Evolutionary conservation across 2,888 invertebrate species (phyloP), one percentile per base, ranked within the genome.

Genomic region (Drosophila testacea): DNA sequence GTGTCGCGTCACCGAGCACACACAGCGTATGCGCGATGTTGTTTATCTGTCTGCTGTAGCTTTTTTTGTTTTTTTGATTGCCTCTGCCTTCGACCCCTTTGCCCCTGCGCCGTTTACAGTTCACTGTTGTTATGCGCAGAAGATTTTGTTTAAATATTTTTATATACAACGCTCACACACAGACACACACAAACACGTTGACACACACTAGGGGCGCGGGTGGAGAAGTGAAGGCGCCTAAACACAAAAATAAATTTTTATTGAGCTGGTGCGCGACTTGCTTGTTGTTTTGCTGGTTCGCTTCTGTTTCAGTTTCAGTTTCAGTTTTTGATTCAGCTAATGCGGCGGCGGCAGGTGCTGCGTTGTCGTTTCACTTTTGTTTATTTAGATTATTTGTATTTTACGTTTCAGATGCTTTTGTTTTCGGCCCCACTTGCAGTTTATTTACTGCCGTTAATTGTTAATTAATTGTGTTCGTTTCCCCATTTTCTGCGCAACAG

Each of bases 61-160:
- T 60, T 38, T 69, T 13, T 16, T 41, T 42, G 42, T 22, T 22
- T 42, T 34, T 34, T 34, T 52, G 46, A 47, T 57, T 63, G 59
- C 56, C 54, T 67, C 42, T 59, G 62, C 47, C 52, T 54, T 42
- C 57, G 64, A 56, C 54, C 60, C 63, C 44, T 34, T 39, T 50
- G 51, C 16, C 77, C 75, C 32, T 32, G 32, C 32, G 6, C 77
- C 48, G 22, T 48, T 16, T 48, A 72, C 11, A 28, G 52, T 6
- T 30, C n/a, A 30, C 30, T 39, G 47, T 32, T 36, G 47, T 32
- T 65, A 54, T 73, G 75, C 68, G 74, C 81, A 70, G 62, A 77
- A 69, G 77, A 83, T 70, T 86, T 84, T 79, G 84, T 80, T 86
- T 80, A 80, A 83, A 82, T 86, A 80, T 86, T 73, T 77, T 77